Conservation (phyloP, 1,140 invertebrate genomes). For the Arctopsyche grandis region DNA sequence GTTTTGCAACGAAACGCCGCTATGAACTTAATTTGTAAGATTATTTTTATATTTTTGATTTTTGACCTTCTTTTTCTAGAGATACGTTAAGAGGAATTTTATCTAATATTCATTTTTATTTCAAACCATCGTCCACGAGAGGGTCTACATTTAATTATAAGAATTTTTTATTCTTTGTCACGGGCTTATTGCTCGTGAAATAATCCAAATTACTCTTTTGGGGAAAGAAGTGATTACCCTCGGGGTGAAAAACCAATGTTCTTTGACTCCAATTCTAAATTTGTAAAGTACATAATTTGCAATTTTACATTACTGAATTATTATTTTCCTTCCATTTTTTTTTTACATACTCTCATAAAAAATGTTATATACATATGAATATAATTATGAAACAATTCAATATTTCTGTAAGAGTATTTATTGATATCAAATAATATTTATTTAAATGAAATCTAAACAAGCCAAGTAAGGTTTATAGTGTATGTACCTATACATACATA, state of each 20-base stretch:
- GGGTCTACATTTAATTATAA: background rate
- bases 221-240: background rate
- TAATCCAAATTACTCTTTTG: background rate
- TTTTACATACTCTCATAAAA: too few species aligned
- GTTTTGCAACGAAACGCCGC: background rate
- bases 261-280: background rate
- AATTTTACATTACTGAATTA: background rate
- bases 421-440: too few species aligned
- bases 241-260: background rate
- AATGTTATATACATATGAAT: too few species aligned
- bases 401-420: too few species aligned
- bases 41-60: background rate
- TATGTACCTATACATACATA: too few species aligned
- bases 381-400: too few species aligned
- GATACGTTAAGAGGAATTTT: background rate
- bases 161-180: background rate
- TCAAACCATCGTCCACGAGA: background rate
- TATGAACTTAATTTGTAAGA: too few species aligned
- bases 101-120: background rate
- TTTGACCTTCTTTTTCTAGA: background rate
- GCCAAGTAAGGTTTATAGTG: too few species aligned
- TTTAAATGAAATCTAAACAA: too few species aligned
- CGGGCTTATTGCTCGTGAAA: conserved; percentile 2
- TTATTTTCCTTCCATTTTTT: too few species aligned
- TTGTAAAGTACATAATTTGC: background rate